Percentiles rank a stretch among this genome's conserved stretches.
phyloP scores from a whole-genome alignment of 2,888 invertebrate species.

The Flexamia atlantica region DNA sequence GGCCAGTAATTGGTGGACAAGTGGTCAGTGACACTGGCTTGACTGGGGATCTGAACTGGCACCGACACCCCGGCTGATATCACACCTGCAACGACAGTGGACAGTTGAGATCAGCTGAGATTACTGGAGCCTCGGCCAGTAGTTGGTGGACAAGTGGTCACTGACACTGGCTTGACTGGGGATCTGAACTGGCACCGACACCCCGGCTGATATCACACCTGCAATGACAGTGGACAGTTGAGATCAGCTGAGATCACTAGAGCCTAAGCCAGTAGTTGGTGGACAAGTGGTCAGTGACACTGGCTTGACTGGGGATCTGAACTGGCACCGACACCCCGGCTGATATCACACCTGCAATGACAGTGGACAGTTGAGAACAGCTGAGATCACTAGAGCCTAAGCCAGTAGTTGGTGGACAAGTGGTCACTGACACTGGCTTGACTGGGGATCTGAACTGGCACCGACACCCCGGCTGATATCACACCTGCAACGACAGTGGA shows the following conservation, averaged over 20 bases:
- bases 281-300: conserved; percentile 80
- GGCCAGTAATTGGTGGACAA: conserved; percentile 87
- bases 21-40: conserved; percentile 84
- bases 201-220: conserved; percentile 96
- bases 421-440: conserved; percentile 86
- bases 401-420: conserved; percentile 86
- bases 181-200: conserved; percentile 94
- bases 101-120: conserved; percentile 84
- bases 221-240: conserved; percentile 72
- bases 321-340: conserved; percentile 95
- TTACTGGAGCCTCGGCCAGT: conserved; percentile 96
- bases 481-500: conserved; percentile 81
- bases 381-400: conserved; percentile 95
- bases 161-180: conserved; percentile 86
- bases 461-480: conserved; percentile 94
- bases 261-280: conserved; percentile 93
- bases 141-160: conserved; percentile 81
- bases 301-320: conserved; percentile 92
- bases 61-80: conserved; percentile 96
- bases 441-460: conserved; percentile 94
- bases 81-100: conserved; percentile 81
- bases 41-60: conserved; percentile 94
- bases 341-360: conserved; percentile 89
- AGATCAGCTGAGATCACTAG: conserved; percentile 96
- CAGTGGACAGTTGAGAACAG: conserved; percentile 77